Percentiles rank a stretch among this genome's conserved stretches.
phyloP scores from a whole-genome alignment of 2,888 invertebrate genomes.

The Anagyrus pseudococci region DNA sequence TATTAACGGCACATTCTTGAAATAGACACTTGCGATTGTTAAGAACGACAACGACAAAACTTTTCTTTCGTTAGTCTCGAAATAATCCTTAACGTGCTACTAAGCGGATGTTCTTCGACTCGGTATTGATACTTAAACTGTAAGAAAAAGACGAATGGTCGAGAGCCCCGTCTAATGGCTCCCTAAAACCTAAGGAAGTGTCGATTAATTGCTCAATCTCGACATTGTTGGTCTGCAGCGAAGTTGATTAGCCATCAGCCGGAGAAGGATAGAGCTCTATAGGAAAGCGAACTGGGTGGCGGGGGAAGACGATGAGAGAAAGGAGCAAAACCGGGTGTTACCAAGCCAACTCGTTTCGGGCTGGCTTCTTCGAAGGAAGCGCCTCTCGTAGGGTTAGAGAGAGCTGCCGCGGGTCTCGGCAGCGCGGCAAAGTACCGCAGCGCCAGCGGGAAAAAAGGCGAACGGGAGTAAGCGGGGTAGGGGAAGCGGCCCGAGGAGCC shows the following conservation, averaged over 20 bases:
- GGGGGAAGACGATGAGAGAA: too few relatives aligned
- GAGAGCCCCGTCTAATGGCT: background rate
- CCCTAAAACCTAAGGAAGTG: slow-evolving; percentile 9
- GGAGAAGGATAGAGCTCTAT: too few relatives aligned
- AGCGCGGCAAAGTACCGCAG: background rate
- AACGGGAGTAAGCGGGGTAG: background rate
- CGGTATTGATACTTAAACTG: too few relatives aligned
- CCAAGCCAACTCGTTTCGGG: slow-evolving; percentile 52
- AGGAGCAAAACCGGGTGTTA: slow-evolving; percentile 48
- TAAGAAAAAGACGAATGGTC: slow-evolving; percentile 4
- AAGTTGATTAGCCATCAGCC: slow-evolving; percentile 33
- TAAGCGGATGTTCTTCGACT: too few relatives aligned
- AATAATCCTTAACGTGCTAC: too few relatives aligned
- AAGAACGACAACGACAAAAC: too few relatives aligned
- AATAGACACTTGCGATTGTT: too few relatives aligned
- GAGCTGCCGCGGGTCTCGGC: too few relatives aligned
- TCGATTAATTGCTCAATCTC: slow-evolving; percentile 29
- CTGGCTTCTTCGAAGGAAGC: too few relatives aligned
- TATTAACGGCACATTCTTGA: too few relatives aligned
- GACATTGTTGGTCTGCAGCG: background rate
- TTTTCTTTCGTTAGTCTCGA: too few relatives aligned
- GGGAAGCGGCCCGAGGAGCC: slow-evolving; percentile 34
- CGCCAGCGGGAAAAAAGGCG: slow-evolving; percentile 1
- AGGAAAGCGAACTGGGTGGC: too few relatives aligned
- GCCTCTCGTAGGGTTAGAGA: slow-evolving; percentile 40